These are phyloP conservation scores for Pantherophis guttatus DNA, from an alignment of 2,113 vertebrate genomes.

Conservation along the genomic window DNA sequence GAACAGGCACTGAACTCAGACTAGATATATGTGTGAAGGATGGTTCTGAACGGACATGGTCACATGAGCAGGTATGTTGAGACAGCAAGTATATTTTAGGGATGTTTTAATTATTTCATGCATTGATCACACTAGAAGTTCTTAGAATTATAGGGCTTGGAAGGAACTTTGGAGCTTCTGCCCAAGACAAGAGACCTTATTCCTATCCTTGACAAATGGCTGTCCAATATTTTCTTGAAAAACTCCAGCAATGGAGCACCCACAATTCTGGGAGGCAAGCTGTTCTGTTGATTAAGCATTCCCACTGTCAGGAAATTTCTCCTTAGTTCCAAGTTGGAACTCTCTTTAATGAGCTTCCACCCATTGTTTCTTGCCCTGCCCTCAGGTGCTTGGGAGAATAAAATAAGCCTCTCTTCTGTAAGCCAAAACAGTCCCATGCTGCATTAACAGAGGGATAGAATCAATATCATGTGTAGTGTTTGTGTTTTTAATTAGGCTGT, in stretches of 20 bases:
- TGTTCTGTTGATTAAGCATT: neutral
- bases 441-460: no score
- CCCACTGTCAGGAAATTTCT: neutral
- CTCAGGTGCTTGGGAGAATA: no score
- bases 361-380: no score
- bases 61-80: constrained; percentile 82
- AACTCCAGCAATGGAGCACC: neutral
- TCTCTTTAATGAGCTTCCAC: neutral
- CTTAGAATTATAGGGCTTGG: neutral
- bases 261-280: neutral
- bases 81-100: neutral
- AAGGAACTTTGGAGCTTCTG: neutral
- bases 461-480: no score
- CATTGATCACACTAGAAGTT: neutral
- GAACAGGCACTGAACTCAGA: constrained; percentile 80
- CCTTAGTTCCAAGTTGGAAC: neutral
- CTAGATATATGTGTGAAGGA: constrained; percentile 85
- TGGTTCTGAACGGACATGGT: constrained; percentile 85
- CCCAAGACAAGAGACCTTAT: neutral
- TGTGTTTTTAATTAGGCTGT: no score
- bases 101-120: neutral
- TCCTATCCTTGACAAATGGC: neutral
- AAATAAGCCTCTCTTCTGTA: no score
- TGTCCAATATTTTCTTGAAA: neutral
- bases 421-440: no score